phyloP scores from a whole-genome alignment of 2,888 invertebrate genomes.

The Rhingia rostrata region DNA sequence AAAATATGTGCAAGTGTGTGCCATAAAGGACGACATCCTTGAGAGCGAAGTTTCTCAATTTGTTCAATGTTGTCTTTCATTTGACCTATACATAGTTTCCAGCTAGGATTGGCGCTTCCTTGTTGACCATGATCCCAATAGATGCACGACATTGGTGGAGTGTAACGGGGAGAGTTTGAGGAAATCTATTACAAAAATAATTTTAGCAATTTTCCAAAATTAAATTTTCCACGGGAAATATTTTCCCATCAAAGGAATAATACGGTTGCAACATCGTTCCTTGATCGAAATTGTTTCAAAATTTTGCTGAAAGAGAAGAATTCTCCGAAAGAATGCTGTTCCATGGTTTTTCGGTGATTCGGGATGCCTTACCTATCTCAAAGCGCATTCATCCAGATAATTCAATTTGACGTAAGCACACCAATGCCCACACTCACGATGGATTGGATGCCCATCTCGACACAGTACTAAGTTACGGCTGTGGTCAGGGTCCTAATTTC shows the following conservation, averaged over 20 bases:
- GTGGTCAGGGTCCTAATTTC: constrained; percentile 46
- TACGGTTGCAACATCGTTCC: too few relatives aligned
- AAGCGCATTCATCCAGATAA: background rate
- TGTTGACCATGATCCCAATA: constrained; percentile 30
- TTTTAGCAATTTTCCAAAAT: constrained; percentile 36
- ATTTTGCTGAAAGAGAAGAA: background rate
- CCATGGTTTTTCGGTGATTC: background rate
- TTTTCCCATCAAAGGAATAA: background rate
- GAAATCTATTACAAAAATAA: constrained; percentile 26
- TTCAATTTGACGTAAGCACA: constrained; percentile 1
- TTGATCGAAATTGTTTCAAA: constrained; percentile 1
- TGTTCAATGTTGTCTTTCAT: constrained; percentile 31
- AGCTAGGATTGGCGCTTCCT: background rate
- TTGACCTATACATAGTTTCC: constrained; percentile 29
- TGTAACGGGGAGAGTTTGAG: background rate
- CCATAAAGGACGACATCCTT: constrained; percentile 29
- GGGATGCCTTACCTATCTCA: background rate
- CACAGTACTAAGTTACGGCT: background rate
- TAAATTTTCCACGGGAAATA: constrained; percentile 10
- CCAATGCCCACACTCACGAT: background rate
- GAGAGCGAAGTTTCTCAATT: constrained; percentile 59
- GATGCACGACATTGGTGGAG: constrained; percentile 1
- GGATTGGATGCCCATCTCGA: background rate
- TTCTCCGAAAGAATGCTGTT: background rate
- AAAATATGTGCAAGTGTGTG: background rate